Conservation (phyloP, 2,113 vertebrate genomes). For the Calypte anna region DNA sequence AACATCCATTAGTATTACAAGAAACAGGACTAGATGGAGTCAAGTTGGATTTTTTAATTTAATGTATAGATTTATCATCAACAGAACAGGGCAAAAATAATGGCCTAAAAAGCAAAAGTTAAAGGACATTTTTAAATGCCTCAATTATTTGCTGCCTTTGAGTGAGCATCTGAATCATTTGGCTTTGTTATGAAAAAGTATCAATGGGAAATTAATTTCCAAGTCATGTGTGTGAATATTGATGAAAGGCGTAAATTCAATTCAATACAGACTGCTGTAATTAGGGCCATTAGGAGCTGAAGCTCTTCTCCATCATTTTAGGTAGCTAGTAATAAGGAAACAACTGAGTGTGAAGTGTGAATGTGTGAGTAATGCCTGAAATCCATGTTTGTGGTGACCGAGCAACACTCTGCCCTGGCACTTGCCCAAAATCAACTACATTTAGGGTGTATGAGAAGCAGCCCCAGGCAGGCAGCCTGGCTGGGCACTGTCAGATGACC, state of each 20-base stretch:
- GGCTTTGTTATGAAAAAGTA: background rate
- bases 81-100: background rate
- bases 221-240: conserved; percentile 31
- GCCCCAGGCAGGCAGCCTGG: background rate
- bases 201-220: conserved; percentile 51
- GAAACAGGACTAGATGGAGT: background rate
- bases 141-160: conserved; percentile 20
- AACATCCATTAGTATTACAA: conserved; percentile 2
- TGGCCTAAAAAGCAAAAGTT: background rate
- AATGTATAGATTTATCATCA: background rate
- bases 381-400: background rate
- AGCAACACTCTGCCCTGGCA: background rate
- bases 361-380: background rate
- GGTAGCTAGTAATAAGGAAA: background rate
- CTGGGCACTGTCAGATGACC: fast-evolving
- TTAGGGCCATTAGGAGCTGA: conserved; percentile 9
- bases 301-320: background rate
- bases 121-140: background rate
- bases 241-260: background rate
- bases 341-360: background rate
- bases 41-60: conserved; percentile 32
- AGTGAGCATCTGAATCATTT: background rate
- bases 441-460: background rate
- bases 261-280: conserved; percentile 12
- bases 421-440: fast-evolving